Base-by-base conservation (phyloP, 2,888 invertebrate species). In the Clusia tigrina region DNA sequence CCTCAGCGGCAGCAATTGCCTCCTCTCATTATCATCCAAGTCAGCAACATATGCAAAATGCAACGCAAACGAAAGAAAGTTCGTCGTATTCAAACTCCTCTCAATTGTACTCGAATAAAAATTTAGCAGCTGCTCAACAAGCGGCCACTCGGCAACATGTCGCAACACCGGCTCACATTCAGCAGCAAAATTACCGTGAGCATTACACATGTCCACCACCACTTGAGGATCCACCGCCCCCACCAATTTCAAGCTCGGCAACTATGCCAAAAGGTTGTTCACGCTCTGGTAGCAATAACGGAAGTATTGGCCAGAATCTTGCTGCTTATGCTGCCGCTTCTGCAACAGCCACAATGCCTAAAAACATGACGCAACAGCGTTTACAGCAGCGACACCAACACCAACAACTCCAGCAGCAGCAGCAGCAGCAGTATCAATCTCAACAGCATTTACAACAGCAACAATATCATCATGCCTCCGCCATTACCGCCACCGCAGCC, bases 181-280 rank as follows among this genome's bases (percentile, higher is more conserved):
- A 69, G 2, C 69, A 67, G 5, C 76, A 72, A 15, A 73, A 71
- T 5, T 74, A 73, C 20, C 76, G 71, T 52, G 77, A 71, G 58
- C 79, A 82, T 62, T 81, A 80, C 66, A 81, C 80, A 23, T 81
- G 80, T 64, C 83, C 81, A 58, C 81, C 81, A 60, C 81, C 81
- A 58, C 76, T 82, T 71, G 81, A 81, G 74, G 77, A 82, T 74
- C 81, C 81, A 12, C 81, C 83, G 58, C 83, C 83, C 65, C 82
- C 82, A 65, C 81, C 83, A 46, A 78, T 76, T 64, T 76, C 54
- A 63, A n/a, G 58, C 65, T n/a, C 62, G 60, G 81, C 80, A 54
- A 80, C 80, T 25, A 78, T 80, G 81, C 81, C 80, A 42, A 79
- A 80, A 60, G 77, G 72, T 57, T 67, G 63, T 58, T 58, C 68